A percentile compares a stretch with the other conserved stretches of the same genome.
Conservation (phyloP, 30 jellyfish, hydroid and myxozoan genomes). For the Sanderia malayensis region DNA sequence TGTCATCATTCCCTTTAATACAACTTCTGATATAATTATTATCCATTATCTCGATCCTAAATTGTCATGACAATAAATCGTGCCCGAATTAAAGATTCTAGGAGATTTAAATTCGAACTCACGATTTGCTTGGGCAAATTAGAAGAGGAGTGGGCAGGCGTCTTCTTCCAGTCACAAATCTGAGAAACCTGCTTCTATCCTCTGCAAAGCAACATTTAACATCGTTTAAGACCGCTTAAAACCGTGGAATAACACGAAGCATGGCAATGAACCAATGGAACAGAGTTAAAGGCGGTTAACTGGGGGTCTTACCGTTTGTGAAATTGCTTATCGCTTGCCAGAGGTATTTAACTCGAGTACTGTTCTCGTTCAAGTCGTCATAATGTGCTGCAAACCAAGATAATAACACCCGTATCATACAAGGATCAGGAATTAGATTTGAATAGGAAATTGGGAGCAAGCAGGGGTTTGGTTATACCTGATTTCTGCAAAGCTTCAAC, state of each 20-base stretch:
- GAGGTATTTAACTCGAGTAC: conserved; percentile 64
- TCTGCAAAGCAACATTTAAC: conserved; percentile 29
- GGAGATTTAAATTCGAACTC: conserved; percentile 13
- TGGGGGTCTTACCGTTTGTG: conserved; percentile 56
- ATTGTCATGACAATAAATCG: background rate
- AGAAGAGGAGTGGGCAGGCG: conserved; percentile 88
- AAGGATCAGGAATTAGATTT: too few species aligned
- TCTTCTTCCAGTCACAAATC: conserved; percentile 90
- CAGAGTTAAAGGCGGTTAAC: background rate
- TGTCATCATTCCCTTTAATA: background rate
- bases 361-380: conserved; percentile 69
- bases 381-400: conserved; percentile 60
- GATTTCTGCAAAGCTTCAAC: conserved; percentile 81
- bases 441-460: too few species aligned
- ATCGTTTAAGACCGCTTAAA: background rate
- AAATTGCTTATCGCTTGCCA: conserved; percentile 84
- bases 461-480: too few species aligned
- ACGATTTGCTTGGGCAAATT: conserved; percentile 78
- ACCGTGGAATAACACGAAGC: background rate
- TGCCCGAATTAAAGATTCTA: background rate
- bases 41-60: too few species aligned
- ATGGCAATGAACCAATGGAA: background rate
- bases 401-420: too few species aligned
- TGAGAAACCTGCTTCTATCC: conserved; percentile 86
- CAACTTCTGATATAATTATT: background rate